Evolutionary conservation across 2,113 vertebrate genomes (phyloP), one percentile per base, ranked within the genome.

Genomic region (Psammodynastes pulverulentus): DNA sequence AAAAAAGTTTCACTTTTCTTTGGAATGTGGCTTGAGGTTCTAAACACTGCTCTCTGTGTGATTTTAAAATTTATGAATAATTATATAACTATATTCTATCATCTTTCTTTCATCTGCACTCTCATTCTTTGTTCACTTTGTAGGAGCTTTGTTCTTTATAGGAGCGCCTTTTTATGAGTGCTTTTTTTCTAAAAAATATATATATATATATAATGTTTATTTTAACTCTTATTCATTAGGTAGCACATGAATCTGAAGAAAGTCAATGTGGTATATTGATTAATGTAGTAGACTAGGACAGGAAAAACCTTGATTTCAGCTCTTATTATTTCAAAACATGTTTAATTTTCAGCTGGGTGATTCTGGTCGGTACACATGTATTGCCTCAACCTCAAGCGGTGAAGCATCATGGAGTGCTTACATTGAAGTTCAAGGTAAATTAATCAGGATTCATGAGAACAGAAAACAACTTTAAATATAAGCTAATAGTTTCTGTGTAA

Each of bases 381-480:
- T 98, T 0, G 99, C 98, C 34, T 99, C 99, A 43, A 99, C 98
- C 34, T 98, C 99, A 87, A 99, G 99, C 1, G 99, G 99, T 1
- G 99, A 99, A 95, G 99, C 99, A 1, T 98, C 98, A 0, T 99
- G 99, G 99, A 99, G 98, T 49, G 98, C 99, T 0, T 98, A 98
- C 97, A 98, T 99, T 91, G 99, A 99, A 95, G 98, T 99, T 84
- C 99, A 99, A 98, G 99, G 99, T 99, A 98, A 97, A 94, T 86
- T 72, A 79, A 43, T 84, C 1, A 58, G 21, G 10, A 1, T 49
- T 84, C 89, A 87, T 91, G 72, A 87, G 54, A 1, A 0, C 24
- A 62, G 67, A 48, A 17, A 87, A 94, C 84, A 15, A 13, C 0
- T 10, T 49, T 58, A 89, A 92, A 95, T 92, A 90, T 84, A 62